Percentiles rank a stretch among this genome's conserved stretches.
These are phyloP conservation scores for Anas flavirostris DNA, from an alignment of 2,797 vertebrate species.

Conservation along the genomic window DNA sequence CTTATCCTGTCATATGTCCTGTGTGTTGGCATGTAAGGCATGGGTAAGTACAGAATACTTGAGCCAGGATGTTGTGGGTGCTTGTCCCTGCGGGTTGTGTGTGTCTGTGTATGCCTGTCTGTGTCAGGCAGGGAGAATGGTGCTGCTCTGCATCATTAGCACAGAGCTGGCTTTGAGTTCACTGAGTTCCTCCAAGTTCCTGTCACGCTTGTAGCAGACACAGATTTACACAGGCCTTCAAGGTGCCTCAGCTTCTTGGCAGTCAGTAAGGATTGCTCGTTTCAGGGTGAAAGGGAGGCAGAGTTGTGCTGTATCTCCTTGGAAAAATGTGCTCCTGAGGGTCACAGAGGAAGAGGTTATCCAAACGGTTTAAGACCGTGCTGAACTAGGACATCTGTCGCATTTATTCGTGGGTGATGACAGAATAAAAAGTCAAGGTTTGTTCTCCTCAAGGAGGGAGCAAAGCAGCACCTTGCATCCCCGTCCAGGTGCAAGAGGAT, in stretches of 20 bases:
- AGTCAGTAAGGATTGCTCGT: rapidly evolving
- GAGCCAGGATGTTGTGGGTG: background rate
- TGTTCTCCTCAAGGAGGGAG: background rate
- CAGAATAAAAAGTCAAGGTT: background rate
- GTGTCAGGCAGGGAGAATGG: background rate
- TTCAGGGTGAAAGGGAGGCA: background rate
- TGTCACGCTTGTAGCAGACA: background rate
- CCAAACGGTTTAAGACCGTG: background rate
- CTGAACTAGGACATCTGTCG: background rate
- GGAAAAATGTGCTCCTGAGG: background rate
- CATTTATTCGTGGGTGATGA: background rate
- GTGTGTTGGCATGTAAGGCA: background rate
- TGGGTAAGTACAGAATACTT: background rate
- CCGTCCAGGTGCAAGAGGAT: background rate
- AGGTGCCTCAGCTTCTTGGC: background rate
- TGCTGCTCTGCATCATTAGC: background rate
- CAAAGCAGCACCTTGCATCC: background rate
- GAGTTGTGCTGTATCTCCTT: background rate
- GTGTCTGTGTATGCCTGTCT: background rate
- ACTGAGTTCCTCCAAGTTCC: background rate
- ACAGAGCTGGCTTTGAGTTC: background rate
- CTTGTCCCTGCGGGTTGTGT: background rate
- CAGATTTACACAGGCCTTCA: background rate
- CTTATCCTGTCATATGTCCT: background rate
- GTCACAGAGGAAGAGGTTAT: background rate